Evolutionary conservation across 2,113 vertebrate genomes (phyloP).

Genomic region (Alligator sinensis): DNA sequence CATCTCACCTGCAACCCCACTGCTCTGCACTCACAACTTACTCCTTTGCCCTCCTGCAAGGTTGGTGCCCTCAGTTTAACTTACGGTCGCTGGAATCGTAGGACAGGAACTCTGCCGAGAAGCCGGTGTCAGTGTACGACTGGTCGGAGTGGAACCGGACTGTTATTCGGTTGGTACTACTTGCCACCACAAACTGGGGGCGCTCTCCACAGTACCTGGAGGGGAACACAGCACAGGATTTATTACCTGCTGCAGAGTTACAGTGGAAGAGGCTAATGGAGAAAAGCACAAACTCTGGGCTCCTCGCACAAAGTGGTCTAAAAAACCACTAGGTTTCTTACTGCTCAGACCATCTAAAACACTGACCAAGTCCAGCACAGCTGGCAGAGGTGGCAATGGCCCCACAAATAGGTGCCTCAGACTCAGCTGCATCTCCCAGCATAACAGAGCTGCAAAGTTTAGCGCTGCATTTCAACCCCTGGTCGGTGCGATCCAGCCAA

Average conservation of each 20-base stretch:
- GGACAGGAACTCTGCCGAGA: conserved; percentile 83
- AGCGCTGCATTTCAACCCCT: neutral
- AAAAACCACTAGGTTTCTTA: neutral
- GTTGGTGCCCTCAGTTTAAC: conserved; percentile 31
- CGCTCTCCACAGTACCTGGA: conserved; percentile 86
- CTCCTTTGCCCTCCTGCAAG: fast-evolving
- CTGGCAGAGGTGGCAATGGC: neutral
- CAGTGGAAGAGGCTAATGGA: no score
- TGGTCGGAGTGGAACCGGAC: conserved; percentile 86
- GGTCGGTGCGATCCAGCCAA: neutral
- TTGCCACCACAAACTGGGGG: conserved; percentile 74
- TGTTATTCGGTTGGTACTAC: conserved; percentile 76
- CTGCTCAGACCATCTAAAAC: neutral
- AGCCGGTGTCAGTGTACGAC: conserved; percentile 89
- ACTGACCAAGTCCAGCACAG: neutral
- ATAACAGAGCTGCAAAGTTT: neutral
- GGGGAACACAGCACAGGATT: neutral
- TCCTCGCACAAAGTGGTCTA: no score
- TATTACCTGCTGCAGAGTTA: fast-evolving
- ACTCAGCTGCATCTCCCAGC: neutral
- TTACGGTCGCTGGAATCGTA: conserved; percentile 87
- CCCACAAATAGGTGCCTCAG: fast-evolving
- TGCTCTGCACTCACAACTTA: neutral
- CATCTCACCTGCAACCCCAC: neutral
- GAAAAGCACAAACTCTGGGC: no score